phyloP scores from a whole-genome alignment of 2,888 invertebrate genomes.

The Sycophila texana region DNA sequence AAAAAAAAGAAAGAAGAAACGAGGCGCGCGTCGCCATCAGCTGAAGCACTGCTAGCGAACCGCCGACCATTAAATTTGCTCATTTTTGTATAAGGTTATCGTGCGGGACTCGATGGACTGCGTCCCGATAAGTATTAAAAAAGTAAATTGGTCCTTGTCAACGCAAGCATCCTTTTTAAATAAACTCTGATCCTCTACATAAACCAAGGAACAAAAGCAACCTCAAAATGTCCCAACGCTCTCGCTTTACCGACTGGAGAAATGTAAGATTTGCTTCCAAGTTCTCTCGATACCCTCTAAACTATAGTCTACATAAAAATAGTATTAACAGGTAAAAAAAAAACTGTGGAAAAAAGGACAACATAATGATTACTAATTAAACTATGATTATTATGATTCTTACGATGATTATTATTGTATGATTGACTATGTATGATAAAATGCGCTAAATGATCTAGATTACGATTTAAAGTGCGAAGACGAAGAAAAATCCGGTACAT shows the following conservation, averaged over 20 bases:
- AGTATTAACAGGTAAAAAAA: slow-evolving; percentile 70
- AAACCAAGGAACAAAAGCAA: slow-evolving; percentile 49
- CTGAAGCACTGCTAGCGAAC: slow-evolving; percentile 43
- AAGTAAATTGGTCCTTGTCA: slow-evolving; percentile 55
- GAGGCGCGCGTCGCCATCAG: slow-evolving; percentile 32
- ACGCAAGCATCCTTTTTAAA: slow-evolving; percentile 53
- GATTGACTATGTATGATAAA: slow-evolving; percentile 61
- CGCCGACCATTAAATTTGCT: slow-evolving; percentile 52
- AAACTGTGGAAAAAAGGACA: slow-evolving; percentile 48
- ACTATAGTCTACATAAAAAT: slow-evolving; percentile 74
- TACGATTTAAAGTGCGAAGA: slow-evolving; percentile 64
- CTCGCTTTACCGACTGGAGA: slow-evolving; percentile 59
- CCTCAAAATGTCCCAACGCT: slow-evolving; percentile 54
- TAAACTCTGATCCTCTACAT: slow-evolving; percentile 52
- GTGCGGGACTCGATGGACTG: slow-evolving; percentile 33
- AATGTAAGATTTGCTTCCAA: slow-evolving; percentile 73
- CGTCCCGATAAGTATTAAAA: slow-evolving; percentile 40
- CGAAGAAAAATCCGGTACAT: slow-evolving; percentile 70
- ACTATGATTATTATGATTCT: slow-evolving; percentile 56
- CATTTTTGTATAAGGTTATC: slow-evolving; percentile 55
- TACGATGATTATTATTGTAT: slow-evolving; percentile 61
- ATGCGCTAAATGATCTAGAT: slow-evolving; percentile 70
- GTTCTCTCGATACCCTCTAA: slow-evolving; percentile 72
- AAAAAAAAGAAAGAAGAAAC: slow-evolving; percentile 8
- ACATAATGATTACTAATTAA: slow-evolving; percentile 52